phyloP scores from a whole-genome alignment of 2,888 invertebrate genomes.

The Dorcus hopei region DNA sequence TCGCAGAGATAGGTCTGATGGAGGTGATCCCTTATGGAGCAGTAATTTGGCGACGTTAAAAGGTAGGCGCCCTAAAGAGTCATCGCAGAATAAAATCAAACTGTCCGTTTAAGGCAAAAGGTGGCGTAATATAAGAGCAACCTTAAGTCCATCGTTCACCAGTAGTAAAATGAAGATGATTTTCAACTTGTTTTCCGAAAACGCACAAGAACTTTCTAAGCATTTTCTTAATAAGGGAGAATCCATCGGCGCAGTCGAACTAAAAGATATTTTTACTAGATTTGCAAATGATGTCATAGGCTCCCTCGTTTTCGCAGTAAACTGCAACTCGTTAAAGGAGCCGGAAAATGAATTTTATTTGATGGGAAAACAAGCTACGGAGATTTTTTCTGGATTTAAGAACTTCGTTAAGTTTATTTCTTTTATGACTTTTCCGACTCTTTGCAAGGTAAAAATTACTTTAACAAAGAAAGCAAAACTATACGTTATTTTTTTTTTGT shows the following conservation, averaged over 20 bases:
- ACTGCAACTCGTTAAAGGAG: slow-evolving; percentile 53
- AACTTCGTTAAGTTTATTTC: slow-evolving; percentile 8
- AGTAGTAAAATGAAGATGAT: slow-evolving; percentile 51
- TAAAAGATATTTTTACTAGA: slow-evolving; percentile 50
- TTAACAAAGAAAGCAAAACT: too few species aligned
- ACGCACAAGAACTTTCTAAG: slow-evolving; percentile 26
- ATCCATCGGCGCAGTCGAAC: slow-evolving; percentile 41
- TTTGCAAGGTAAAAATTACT: slow-evolving; percentile 9
- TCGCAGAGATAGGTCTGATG: slow-evolving; percentile 31
- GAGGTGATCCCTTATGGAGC: slow-evolving; percentile 26
- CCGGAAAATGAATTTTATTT: slow-evolving; percentile 52
- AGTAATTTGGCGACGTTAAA: slow-evolving; percentile 22
- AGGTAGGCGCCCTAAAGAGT: too few species aligned
- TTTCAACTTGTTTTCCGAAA: slow-evolving; percentile 46
- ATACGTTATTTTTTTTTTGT: background rate
- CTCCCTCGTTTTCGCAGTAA: slow-evolving; percentile 51
- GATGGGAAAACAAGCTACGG: slow-evolving; percentile 50
- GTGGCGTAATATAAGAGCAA: slow-evolving; percentile 48
- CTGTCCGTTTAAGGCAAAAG: background rate
- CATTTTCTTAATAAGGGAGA: slow-evolving; percentile 28
- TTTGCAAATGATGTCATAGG: slow-evolving; percentile 54
- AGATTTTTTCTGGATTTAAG: slow-evolving; percentile 6
- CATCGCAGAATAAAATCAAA: too few species aligned
- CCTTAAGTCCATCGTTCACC: slow-evolving; percentile 50
- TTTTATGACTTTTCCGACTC: slow-evolving; percentile 5